These are phyloP conservation scores for Tipula vernalis DNA, from an alignment of 2,888 invertebrate species.

Conservation along the genomic window DNA sequence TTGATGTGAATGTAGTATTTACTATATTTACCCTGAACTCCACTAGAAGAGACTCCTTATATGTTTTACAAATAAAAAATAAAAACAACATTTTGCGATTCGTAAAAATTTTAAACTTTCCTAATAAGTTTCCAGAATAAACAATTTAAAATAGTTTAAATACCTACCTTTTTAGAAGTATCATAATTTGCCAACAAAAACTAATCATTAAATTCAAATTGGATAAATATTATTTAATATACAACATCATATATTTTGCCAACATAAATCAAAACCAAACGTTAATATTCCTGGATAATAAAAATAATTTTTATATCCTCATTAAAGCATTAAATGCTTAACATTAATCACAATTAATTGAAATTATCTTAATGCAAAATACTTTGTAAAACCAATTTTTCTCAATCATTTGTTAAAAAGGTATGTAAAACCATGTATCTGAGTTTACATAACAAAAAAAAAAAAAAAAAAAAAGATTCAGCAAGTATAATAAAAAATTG, in stretches of 20 bases:
- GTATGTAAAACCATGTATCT: background rate
- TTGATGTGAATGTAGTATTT: too few relatives aligned
- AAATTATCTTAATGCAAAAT: background rate
- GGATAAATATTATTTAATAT: background rate
- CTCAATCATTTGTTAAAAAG: background rate
- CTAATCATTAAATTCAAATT: background rate
- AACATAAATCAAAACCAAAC: background rate
- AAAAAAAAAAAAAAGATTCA: background rate
- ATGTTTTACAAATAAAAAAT: too few relatives aligned
- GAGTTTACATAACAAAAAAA: background rate
- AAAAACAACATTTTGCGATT: too few relatives aligned
- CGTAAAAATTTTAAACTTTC: too few relatives aligned
- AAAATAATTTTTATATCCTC: background rate
- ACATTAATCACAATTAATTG: background rate
- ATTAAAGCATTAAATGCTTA: background rate
- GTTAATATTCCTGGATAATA: background rate
- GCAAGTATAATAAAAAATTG: background rate
- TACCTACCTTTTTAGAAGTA: too few relatives aligned
- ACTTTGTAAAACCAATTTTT: background rate
- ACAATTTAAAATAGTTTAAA: too few relatives aligned
- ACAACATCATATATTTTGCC: background rate
- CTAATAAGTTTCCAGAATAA: too few relatives aligned
- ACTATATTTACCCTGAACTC: too few relatives aligned
- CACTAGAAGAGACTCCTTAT: too few relatives aligned
- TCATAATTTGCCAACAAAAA: background rate